Percentiles rank a stretch among this genome's conserved stretches.
These are phyloP conservation scores for Eucriotettix oculatus DNA, from an alignment of 2,888 invertebrate species.

Conservation along the genomic window DNA sequence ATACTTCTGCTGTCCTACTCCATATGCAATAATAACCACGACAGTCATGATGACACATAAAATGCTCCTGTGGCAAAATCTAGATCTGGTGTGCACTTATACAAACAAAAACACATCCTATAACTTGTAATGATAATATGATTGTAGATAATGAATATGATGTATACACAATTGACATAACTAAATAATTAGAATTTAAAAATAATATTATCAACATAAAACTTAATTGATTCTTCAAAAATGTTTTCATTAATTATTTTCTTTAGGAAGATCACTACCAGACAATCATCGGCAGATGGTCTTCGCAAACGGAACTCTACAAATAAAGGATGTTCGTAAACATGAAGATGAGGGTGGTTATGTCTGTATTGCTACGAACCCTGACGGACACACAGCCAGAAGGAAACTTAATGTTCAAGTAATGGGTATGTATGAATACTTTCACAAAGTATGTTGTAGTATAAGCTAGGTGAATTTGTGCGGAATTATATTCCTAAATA, in stretches of 20 bases:
- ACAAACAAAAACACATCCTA: too few relatives aligned
- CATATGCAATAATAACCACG: too few relatives aligned
- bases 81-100: too few relatives aligned
- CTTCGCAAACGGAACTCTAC: conserved; percentile 22
- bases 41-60: too few relatives aligned
- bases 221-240: too few relatives aligned
- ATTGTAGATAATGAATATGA: too few relatives aligned
- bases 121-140: too few relatives aligned
- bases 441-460: conserved; percentile 3
- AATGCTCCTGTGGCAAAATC: too few relatives aligned
- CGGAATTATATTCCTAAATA: not conserved
- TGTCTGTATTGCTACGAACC: conserved; percentile 24
- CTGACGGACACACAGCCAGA: conserved; percentile 21
- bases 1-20: too few relatives aligned
- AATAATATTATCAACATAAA: too few relatives aligned
- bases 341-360: conserved; percentile 26
- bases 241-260: not conserved
- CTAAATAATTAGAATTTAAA: too few relatives aligned
- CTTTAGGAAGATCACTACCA: conserved; percentile 16
- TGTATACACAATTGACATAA: too few relatives aligned
- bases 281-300: conserved; percentile 24
- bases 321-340: conserved; percentile 24
- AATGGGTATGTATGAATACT: conserved; percentile 20
- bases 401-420: conserved; percentile 23
- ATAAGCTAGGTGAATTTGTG: not conserved